phyloP scores from a whole-genome alignment of 1,140 invertebrate species.

The Adoxophyes honmai region DNA sequence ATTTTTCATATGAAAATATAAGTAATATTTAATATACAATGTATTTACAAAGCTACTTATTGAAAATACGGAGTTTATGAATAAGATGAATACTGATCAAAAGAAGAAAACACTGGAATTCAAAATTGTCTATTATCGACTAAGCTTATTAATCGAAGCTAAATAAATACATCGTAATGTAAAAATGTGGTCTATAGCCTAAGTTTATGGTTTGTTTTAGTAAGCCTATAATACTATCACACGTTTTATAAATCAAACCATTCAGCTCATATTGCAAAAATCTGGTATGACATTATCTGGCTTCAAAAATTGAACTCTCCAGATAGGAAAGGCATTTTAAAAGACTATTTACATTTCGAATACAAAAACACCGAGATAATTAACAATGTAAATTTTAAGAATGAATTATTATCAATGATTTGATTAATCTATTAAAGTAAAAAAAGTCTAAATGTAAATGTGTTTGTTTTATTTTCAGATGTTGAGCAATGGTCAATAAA shows the following conservation, averaged over 20 bases:
- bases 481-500: too few species aligned
- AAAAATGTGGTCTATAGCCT: conserved; percentile 29
- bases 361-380: conserved; percentile 16
- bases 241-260: conserved; percentile 23
- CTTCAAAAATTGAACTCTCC: background rate
- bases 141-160: conserved; percentile 9
- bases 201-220: conserved; percentile 19
- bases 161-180: conserved; percentile 32
- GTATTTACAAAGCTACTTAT: conserved; percentile 54
- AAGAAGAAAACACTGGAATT: conserved; percentile 40
- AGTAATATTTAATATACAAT: conserved; percentile 49
- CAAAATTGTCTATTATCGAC: conserved; percentile 18
- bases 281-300: background rate
- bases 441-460: too few species aligned
- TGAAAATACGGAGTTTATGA: conserved; percentile 36
- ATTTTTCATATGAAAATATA: conserved; percentile 66
- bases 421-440: background rate
- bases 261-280: conserved; percentile 3
- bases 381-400: conserved; percentile 1
- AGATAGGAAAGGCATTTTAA: conserved; percentile 8
- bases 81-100: conserved; percentile 53
- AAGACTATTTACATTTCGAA: conserved; percentile 11
- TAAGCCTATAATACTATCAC: conserved; percentile 47
- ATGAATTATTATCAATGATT: conserved; percentile 4
- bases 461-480: too few species aligned